phyloP scores from a whole-genome alignment of 2,888 invertebrate genomes.

The Polydrusus pterygomalis region DNA sequence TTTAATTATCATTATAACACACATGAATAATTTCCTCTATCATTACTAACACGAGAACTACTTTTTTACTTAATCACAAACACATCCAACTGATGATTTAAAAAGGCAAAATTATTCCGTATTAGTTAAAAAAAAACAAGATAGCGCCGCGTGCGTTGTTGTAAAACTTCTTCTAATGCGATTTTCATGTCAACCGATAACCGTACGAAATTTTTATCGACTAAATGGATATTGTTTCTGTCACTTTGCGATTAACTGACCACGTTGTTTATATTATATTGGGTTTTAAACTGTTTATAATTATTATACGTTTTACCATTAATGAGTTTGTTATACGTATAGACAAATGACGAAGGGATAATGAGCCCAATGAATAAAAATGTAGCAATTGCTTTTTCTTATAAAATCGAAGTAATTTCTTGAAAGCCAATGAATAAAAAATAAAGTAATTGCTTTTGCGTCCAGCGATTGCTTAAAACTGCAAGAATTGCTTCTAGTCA shows the following conservation, averaged over 20 bases:
- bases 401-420: too few relatives aligned
- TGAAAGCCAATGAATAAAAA: too few relatives aligned
- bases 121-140: slow-evolving; percentile 29
- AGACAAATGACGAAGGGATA: not conserved
- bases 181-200: slow-evolving; percentile 52
- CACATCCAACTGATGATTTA: slow-evolving; percentile 11
- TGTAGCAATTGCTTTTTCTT: too few relatives aligned
- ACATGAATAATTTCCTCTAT: slow-evolving; percentile 21
- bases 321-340: slow-evolving; percentile 2
- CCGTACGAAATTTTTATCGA: slow-evolving; percentile 47
- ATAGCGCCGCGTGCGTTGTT: slow-evolving; percentile 12
- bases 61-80: slow-evolving; percentile 8
- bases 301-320: slow-evolving; percentile 34
- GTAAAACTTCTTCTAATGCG: slow-evolving; percentile 50
- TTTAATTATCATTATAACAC: not conserved
- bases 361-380: too few relatives aligned
- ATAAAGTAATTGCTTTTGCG: too few relatives aligned
- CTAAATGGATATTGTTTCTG: slow-evolving; percentile 48
- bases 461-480: too few relatives aligned
- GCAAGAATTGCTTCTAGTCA: too few relatives aligned
- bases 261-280: slow-evolving; percentile 46
- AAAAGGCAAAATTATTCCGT: slow-evolving; percentile 23
- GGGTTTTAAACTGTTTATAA: slow-evolving; percentile 55
- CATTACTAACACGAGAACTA: slow-evolving; percentile 2
- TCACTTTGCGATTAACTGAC: slow-evolving; percentile 38